phyloP scores from a whole-genome alignment of 2,797 vertebrate species.

The Notolepis coatsorum region DNA sequence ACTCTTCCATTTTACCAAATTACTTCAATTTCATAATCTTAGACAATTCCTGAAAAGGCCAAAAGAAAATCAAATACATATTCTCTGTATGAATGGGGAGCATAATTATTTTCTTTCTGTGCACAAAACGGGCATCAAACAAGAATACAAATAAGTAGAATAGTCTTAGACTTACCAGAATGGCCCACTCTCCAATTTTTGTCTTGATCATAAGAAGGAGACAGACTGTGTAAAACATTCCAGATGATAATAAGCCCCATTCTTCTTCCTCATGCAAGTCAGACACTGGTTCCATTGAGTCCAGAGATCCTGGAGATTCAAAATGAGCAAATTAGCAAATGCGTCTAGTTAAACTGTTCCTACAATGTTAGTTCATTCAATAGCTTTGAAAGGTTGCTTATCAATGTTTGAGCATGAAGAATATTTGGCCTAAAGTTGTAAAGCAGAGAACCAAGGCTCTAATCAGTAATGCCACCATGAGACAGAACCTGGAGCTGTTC shows the following conservation, averaged over 20 bases:
- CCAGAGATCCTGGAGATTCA: constrained; percentile 50
- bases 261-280: constrained; percentile 66
- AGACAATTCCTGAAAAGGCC: background rate
- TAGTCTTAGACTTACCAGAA: constrained; percentile 78
- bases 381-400: background rate
- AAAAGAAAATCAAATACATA: background rate
- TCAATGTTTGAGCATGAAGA: background rate
- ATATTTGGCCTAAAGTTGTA: background rate
- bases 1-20: too few species aligned
- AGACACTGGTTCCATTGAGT: constrained; percentile 64
- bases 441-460: background rate
- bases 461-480: background rate
- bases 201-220: constrained; percentile 56
- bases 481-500: too few species aligned
- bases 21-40: too few species aligned
- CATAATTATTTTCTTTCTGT: too few species aligned
- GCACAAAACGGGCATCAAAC: background rate
- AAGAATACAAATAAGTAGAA: background rate
- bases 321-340: constrained; percentile 3
- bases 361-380: background rate
- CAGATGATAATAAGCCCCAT: constrained; percentile 53
- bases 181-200: constrained; percentile 66
- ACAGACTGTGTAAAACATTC: constrained; percentile 53
- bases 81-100: too few species aligned
- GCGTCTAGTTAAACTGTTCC: background rate